These are phyloP conservation scores for Pterocles burchelli DNA, from an alignment of 2,113 vertebrate species.

Conservation along the genomic window DNA sequence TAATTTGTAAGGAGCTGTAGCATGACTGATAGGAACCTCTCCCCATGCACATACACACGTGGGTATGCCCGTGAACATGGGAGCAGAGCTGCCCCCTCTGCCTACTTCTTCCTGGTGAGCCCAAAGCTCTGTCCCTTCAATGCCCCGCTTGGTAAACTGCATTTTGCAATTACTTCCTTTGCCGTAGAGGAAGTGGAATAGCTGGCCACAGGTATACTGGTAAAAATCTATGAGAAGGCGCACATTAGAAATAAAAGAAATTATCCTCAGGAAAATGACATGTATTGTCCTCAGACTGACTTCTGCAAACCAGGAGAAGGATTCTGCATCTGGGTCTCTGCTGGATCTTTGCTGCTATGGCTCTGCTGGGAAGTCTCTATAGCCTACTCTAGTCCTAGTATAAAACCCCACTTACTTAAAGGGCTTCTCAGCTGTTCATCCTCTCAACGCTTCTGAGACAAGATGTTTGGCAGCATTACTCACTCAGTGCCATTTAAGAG, in stretches of 20 bases:
- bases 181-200: not conserved
- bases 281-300: not conserved
- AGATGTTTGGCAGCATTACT: not conserved
- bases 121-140: not conserved
- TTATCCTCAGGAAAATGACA: not conserved
- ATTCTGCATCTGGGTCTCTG: not conserved
- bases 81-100: not conserved
- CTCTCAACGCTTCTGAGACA: not conserved
- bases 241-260: not conserved
- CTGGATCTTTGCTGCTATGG: not conserved
- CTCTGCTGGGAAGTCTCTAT: not conserved
- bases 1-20: not conserved
- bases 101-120: not conserved
- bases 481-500: not conserved
- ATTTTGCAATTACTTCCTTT: not conserved
- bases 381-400: not conserved
- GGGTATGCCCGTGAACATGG: not conserved
- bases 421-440: not conserved
- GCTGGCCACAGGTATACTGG: not conserved
- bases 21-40: not conserved
- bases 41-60: not conserved
- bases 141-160: not conserved
- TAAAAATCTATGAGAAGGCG: not conserved
- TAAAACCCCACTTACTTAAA: not conserved
- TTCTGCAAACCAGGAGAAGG: not conserved